Conservation (phyloP, 23 tunicate genomes). For the Trididemnum miniatum region DNA sequence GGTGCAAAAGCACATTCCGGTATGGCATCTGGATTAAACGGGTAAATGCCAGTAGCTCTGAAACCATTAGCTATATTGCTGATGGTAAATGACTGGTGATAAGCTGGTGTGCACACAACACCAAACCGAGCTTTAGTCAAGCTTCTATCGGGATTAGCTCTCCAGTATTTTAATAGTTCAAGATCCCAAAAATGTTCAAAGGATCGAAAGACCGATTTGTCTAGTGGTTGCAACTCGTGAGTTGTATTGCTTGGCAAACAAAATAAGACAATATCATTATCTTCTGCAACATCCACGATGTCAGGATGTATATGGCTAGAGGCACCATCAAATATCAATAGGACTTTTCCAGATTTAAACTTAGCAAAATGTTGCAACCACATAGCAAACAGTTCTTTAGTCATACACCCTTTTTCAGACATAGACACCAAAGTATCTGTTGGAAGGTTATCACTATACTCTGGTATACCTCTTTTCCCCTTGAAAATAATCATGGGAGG, state of each 20-base stretch:
- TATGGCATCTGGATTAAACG: slow-evolving; percentile 32
- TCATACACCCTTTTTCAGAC: slow-evolving; percentile 40
- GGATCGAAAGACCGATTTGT: slow-evolving; percentile 37
- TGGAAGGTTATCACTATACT: slow-evolving; percentile 28
- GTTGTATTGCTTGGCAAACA: slow-evolving; percentile 37
- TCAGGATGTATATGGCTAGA: slow-evolving; percentile 25
- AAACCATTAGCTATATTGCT: slow-evolving; percentile 39
- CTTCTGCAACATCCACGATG: slow-evolving; percentile 28
- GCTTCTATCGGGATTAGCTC: slow-evolving; percentile 30
- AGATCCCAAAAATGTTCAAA: slow-evolving; percentile 49
- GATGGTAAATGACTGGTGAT: slow-evolving; percentile 27
- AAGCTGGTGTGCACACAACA: slow-evolving; percentile 34
- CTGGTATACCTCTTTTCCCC: slow-evolving; percentile 27
- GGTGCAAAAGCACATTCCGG: slow-evolving; percentile 49
- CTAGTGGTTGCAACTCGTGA: slow-evolving; percentile 33
- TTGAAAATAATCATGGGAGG: slow-evolving; percentile 32
- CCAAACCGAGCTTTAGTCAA: slow-evolving; percentile 45
- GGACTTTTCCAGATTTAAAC: slow-evolving; percentile 21
- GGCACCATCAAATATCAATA: slow-evolving; percentile 34
- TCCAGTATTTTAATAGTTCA: slow-evolving; percentile 41
- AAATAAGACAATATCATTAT: slow-evolving; percentile 14
- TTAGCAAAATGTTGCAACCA: slow-evolving; percentile 34
- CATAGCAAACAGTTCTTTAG: neutral
- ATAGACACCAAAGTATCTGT: slow-evolving; percentile 11
- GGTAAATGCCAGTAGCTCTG: slow-evolving; percentile 35